A percentile compares a stretch with the other conserved stretches of the same genome.
phyloP scores from a whole-genome alignment of 2,888 invertebrate species.

The Emmelina monodactyla region DNA sequence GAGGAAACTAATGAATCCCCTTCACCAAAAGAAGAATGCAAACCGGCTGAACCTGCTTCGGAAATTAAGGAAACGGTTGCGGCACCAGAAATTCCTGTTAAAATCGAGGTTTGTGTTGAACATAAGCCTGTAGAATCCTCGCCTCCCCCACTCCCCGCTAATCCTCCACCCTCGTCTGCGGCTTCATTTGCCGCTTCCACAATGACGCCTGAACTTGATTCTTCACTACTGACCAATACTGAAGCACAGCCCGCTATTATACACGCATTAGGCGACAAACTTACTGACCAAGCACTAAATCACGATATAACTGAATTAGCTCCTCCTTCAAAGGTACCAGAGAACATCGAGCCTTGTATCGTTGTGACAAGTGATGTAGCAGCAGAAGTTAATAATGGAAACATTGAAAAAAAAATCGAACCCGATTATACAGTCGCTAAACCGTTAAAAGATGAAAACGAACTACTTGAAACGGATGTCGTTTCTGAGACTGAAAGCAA shows the following conservation, averaged over 20 bases:
- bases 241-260: constrained; percentile 31
- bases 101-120: constrained; percentile 64
- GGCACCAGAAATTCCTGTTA: constrained; percentile 49
- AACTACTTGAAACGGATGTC: not conserved
- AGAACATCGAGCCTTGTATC: not conserved
- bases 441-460: not conserved
- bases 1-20: constrained; percentile 37
- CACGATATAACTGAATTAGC: constrained; percentile 9
- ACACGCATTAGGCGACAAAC: constrained; percentile 22
- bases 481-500: too few species aligned
- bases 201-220: constrained; percentile 64
- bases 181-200: constrained; percentile 76
- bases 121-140: constrained; percentile 69
- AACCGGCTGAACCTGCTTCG: constrained; percentile 35
- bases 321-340: not conserved
- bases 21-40: constrained; percentile 31
- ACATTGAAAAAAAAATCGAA: too few species aligned
- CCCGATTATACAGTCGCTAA: too few species aligned
- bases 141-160: constrained; percentile 77
- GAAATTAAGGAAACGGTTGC: constrained; percentile 41
- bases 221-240: constrained; percentile 50
- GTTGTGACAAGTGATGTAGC: too few species aligned
- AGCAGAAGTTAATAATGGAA: too few species aligned
- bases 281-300: constrained; percentile 18
- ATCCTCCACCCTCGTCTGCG: constrained; percentile 78